Conservation (phyloP, 1,140 invertebrate species). For the Camponotus pennsylvanicus region DNA sequence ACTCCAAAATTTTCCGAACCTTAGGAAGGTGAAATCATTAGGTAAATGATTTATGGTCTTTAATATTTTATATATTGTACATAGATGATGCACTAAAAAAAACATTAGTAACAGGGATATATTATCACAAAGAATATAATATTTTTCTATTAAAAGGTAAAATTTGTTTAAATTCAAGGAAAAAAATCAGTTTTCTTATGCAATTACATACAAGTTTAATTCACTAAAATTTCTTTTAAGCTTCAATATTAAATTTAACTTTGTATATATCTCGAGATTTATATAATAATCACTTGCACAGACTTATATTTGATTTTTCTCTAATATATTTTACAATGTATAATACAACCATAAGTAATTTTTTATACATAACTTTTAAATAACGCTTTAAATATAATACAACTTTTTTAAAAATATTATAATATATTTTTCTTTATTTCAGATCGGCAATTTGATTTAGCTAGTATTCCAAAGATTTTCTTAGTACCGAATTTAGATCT, state of each 20-base stretch:
- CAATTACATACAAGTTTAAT: not conserved
- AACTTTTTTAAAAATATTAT: too few species aligned
- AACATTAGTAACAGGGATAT: not conserved
- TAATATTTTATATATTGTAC: not conserved
- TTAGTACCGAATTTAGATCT: slow-evolving; percentile 93
- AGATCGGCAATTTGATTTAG: slow-evolving; percentile 87
- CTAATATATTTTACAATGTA: slow-evolving; percentile 26
- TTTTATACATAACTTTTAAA: too few species aligned
- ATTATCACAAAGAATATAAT: not conserved
- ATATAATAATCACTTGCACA: not conserved
- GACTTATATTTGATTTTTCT: slow-evolving; percentile 5
- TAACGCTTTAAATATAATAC: too few species aligned
- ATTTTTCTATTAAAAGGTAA: not conserved
- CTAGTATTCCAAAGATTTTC: slow-evolving; percentile 95
- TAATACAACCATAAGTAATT: not conserved
- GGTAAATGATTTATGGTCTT: slow-evolving; percentile 68
- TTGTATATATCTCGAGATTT: not conserved
- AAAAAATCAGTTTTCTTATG: not conserved
- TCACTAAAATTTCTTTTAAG: not conserved
- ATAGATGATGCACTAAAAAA: not conserved
- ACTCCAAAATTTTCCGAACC: slow-evolving; percentile 85
- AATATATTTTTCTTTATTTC: slow-evolving; percentile 61
- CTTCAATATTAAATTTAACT: not conserved
- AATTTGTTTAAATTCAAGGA: not conserved
- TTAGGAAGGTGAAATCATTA: slow-evolving; percentile 84